Conservation (phyloP, 2,797 vertebrate genomes). For the Gambusia yucatana region DNA sequence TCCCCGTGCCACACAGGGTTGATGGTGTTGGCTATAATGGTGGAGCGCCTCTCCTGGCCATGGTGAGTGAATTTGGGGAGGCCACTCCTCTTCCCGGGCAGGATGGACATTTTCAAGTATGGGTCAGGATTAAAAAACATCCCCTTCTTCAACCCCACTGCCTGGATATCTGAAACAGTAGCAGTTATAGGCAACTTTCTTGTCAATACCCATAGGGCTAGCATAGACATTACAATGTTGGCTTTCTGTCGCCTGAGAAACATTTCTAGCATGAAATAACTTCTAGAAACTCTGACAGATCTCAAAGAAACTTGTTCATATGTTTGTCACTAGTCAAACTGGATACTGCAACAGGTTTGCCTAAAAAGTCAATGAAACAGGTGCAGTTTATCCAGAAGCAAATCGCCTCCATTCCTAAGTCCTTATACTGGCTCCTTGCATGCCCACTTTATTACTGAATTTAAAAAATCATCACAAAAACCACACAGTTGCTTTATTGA, state of each 20-base stretch:
- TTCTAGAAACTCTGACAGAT: neutral
- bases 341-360: neutral
- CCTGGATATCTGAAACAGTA: slow-evolving; percentile 86
- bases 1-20: slow-evolving; percentile 97
- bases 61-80: slow-evolving; percentile 96
- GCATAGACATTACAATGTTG: slow-evolving; percentile 68
- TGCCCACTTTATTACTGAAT: too few species aligned
- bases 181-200: slow-evolving; percentile 90
- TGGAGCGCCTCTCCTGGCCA: slow-evolving; percentile 93
- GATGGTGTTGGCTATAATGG: slow-evolving; percentile 96
- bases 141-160: slow-evolving; percentile 95
- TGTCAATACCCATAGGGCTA: slow-evolving; percentile 94
- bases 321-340: neutral
- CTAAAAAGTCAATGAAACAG: neutral
- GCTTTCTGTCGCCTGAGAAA: too few species aligned
- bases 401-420: neutral
- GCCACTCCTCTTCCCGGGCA: slow-evolving; percentile 94
- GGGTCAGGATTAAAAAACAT: slow-evolving; percentile 99
- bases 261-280: too few species aligned
- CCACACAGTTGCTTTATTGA: too few species aligned
- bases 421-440: too few species aligned
- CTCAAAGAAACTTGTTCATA: neutral
- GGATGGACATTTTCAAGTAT: slow-evolving; percentile 98
- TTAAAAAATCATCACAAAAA: too few species aligned
- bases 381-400: neutral